phyloP scores from a whole-genome alignment of 2,113 vertebrate genomes.

The Setophaga kirtlandii region DNA sequence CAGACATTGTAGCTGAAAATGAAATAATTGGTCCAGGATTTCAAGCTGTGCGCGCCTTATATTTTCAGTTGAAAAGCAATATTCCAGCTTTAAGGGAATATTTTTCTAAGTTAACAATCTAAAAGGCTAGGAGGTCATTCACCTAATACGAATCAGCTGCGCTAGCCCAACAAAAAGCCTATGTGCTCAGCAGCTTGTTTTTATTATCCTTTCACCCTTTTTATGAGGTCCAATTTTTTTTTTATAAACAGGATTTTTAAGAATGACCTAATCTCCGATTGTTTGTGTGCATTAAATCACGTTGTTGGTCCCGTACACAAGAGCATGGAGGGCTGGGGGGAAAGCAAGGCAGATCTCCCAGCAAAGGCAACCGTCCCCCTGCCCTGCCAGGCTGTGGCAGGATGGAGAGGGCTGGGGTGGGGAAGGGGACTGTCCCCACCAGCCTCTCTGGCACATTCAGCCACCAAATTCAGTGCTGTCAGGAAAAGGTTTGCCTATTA shows the following conservation, averaged over 20 bases:
- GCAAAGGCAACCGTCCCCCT: neutral
- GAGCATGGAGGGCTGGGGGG: neutral
- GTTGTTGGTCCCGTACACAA: slow-evolving; percentile 69
- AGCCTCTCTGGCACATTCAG: neutral
- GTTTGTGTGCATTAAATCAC: slow-evolving; percentile 83
- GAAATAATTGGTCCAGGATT: slow-evolving; percentile 56
- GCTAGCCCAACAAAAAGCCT: slow-evolving; percentile 78
- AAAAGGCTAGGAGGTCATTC: slow-evolving; percentile 81
- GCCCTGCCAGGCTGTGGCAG: neutral
- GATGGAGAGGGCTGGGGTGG: accelerated
- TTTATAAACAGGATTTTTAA: slow-evolving; percentile 83
- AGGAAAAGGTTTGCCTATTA: slow-evolving; percentile 58
- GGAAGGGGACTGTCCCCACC: neutral
- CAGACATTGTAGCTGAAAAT: slow-evolving; percentile 52
- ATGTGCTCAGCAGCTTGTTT: slow-evolving; percentile 80
- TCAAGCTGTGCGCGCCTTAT: slow-evolving; percentile 58
- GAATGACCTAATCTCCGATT: slow-evolving; percentile 83
- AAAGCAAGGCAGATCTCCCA: neutral
- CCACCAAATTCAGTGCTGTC: neutral
- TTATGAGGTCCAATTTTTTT: slow-evolving; percentile 80
- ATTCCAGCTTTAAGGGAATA: slow-evolving; percentile 83
- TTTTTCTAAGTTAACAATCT: slow-evolving; percentile 85
- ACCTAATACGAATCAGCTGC: slow-evolving; percentile 82
- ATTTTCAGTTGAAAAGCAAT: slow-evolving; percentile 78
- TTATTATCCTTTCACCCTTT: slow-evolving; percentile 84